Percentiles rank a stretch among this genome's conserved stretches.
Evolutionary conservation across 2,113 vertebrate species (phyloP).

Genomic region (Elanoides forficatus): DNA sequence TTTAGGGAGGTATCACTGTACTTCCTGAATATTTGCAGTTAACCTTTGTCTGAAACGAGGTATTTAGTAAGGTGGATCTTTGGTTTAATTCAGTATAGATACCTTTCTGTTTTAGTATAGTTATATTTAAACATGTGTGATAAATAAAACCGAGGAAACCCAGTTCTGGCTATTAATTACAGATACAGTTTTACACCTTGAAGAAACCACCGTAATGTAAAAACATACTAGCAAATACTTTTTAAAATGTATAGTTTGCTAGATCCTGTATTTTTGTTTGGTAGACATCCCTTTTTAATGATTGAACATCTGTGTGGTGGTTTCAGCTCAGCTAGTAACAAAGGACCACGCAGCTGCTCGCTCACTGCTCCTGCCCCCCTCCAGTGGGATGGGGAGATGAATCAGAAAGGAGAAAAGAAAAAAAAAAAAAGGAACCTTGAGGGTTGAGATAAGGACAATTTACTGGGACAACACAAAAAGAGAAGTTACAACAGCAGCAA

Average conservation of each 20-base stretch:
- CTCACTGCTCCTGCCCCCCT: too few species aligned
- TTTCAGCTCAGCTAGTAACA: too few species aligned
- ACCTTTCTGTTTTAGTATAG: neutral
- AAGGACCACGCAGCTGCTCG: too few species aligned
- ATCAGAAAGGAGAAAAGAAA: too few species aligned
- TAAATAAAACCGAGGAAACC: neutral
- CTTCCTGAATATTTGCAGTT: neutral
- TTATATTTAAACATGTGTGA: neutral
- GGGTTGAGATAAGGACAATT: too few species aligned
- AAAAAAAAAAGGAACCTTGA: too few species aligned
- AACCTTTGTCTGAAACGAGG: neutral
- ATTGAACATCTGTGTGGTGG: neutral
- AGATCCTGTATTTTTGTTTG: neutral
- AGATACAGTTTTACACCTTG: neutral
- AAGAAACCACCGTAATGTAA: neutral
- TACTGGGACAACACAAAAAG: too few species aligned
- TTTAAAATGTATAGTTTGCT: neutral
- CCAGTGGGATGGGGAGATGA: too few species aligned
- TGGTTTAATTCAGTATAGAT: neutral
- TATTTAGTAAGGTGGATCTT: neutral
- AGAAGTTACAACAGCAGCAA: too few species aligned
- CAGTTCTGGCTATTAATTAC: neutral
- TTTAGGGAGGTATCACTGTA: neutral
- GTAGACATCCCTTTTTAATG: neutral
- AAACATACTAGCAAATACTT: neutral